Base-by-base conservation (phyloP, 2,797 vertebrate species). In the Chanos chanos region DNA sequence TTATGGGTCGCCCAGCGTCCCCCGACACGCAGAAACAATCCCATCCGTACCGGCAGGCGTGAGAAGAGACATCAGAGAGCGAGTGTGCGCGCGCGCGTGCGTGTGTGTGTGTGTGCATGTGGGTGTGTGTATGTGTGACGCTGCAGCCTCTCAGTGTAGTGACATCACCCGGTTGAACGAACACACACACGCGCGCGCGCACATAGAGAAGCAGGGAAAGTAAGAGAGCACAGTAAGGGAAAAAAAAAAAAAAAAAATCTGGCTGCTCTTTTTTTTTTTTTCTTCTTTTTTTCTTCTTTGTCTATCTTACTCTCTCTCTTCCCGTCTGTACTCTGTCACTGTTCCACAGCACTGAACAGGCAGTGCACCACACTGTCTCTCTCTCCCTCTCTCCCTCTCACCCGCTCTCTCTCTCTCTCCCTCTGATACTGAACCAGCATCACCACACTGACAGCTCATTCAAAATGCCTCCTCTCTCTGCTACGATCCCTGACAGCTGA, bases 91-190 rank as follows among this genome's bases (percentile, higher is more conserved):
- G 85, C 81, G 27, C 73, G 12, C 37, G 75, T 77, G 72, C 79
- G 51, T 77, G 81, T 70, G 13, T 6, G 40, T 7, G 33, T n/a
- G 19, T 24, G 39, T 3, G 41, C 39, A 53, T 5, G 3, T 31
- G 30, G 28, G 31, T 24, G 43, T 19, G 57, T 34, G 51, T 41
- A 34, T 52, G 8, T 36, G 28, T 41, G 22, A 79, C 83, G 69
- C 89, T 86, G 89, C 89, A 80, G 90, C 84, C 71, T 88, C 47
- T 83, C 83, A 82, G 75, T 77, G 77, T 72, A 70, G 84, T 91
- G 89, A 90, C 91, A 90, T 92, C 92, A 92, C 74, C 80, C 44
- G 66, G 85, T 65, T 52, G 47, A 33, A 3, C 7, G 6, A 45
- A 45, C 28, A 30, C 40, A 41, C 55, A 50, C 43, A 52, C 55